Base-by-base conservation (phyloP, 1,140 invertebrate genomes). In the Cotesia glomerata region DNA sequence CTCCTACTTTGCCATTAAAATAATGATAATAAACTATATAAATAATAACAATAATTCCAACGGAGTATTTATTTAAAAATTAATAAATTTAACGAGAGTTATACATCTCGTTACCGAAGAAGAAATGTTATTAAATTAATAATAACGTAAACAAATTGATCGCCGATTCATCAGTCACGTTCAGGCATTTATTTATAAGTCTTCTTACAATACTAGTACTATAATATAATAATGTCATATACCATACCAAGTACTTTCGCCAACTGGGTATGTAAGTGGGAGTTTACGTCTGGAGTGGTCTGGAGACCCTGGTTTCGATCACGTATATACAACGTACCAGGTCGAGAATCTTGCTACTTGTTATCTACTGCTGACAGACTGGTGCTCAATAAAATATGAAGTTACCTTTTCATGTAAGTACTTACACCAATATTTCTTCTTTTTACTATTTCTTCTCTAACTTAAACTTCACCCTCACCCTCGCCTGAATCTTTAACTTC, bases 201-300 rank as follows among this genome's bases (percentile, higher is more conserved):
- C 7, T 45, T 45, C 39, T 78, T 74, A 78, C 73, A 71, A 73
- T 77, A 74, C 65, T 14, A 77, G 72, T 79, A 78, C 56, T 8
- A 45, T 71, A 63, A 68, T 76, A 77, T 54, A 45, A 45, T 45
- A 45, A 45, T 45, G 39, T 45, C 39, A 45, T 49, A 67, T 56
- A 78, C 77, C 65, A 67, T 56, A 78, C 77, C 79, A 75, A 80
- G 79, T 85, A 83, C 84, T 85, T 85, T 85, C 84, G 82, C 84
- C 80, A 76, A 77, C 81, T 71, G 78, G 36, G 65, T 51, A 36
- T 36, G 34, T 68, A 72, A 85, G 82, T 74, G 76, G 74, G 82
- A 84, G 80, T 81, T 81, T 79, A 82, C 52, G 65, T 54, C 62
- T 64, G 62, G 62, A 64, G 62, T 49, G 62, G 65, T 52, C 65